phyloP scores from a whole-genome alignment of 2,797 vertebrate genomes.

The Myripristis murdjan region DNA sequence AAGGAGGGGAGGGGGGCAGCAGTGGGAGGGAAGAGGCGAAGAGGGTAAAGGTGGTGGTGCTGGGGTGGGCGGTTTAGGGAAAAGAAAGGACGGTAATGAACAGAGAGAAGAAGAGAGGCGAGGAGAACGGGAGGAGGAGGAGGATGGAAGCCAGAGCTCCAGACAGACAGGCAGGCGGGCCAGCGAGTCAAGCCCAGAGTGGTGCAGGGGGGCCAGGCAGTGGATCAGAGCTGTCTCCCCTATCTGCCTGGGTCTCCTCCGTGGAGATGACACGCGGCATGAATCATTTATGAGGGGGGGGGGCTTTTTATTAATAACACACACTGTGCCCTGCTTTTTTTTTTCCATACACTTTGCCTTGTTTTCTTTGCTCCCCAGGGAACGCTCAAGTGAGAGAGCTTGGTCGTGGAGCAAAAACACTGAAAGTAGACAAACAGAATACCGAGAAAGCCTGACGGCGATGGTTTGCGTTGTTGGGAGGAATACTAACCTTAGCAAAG shows the following conservation, averaged over 20 bases:
- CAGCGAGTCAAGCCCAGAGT: constrained; percentile 58
- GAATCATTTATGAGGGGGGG: constrained; percentile 78
- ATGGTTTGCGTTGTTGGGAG: constrained; percentile 60
- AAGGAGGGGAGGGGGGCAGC: too few relatives aligned
- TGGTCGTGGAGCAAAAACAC: constrained; percentile 15
- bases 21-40: too few relatives aligned
- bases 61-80: constrained; percentile 16
- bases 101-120: constrained; percentile 21
- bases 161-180: constrained; percentile 57
- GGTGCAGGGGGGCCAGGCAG: constrained; percentile 57
- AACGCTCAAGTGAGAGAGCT: constrained; percentile 19
- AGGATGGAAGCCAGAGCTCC: constrained; percentile 48
- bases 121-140: constrained; percentile 13
- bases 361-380: constrained; percentile 49
- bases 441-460: background rate
- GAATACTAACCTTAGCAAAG: constrained; percentile 38
- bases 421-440: constrained; percentile 27
- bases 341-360: constrained; percentile 55
- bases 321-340: constrained; percentile 50
- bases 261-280: constrained; percentile 67
- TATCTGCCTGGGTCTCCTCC: constrained; percentile 67
- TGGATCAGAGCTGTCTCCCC: constrained; percentile 73
- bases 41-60: constrained; percentile 33
- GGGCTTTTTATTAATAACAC: constrained; percentile 71
- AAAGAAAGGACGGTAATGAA: constrained; percentile 53